Conservation (phyloP, 2,797 vertebrate genomes). For the Hemibagrus guttatus region DNA sequence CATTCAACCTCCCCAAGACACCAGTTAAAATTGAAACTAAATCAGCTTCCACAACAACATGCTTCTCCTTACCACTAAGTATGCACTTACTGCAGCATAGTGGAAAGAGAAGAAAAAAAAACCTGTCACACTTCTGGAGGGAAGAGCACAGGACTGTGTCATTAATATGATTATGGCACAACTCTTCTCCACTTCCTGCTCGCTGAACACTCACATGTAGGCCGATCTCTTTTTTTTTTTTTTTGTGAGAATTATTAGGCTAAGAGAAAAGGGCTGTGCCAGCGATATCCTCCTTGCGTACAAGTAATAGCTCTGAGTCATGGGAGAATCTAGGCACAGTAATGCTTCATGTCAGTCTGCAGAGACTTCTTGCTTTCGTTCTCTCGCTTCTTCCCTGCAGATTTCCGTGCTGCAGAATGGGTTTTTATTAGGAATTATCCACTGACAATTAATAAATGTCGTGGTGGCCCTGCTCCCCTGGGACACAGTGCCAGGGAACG, state of each 20-base stretch:
- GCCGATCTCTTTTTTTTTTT: neutral
- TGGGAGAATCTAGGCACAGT: slow-evolving; percentile 54
- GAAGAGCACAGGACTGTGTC: slow-evolving; percentile 27
- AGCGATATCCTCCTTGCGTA: slow-evolving; percentile 36
- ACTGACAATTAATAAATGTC: slow-evolving; percentile 70
- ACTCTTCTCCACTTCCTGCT: neutral
- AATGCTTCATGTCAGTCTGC: slow-evolving; percentile 63
- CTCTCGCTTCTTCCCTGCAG: slow-evolving; percentile 48
- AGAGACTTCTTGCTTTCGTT: slow-evolving; percentile 46
- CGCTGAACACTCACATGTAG: slow-evolving; percentile 34
- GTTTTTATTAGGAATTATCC: slow-evolving; percentile 70
- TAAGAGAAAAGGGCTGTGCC: slow-evolving; percentile 34
- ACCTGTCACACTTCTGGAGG: slow-evolving; percentile 27
- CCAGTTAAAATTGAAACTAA: neutral
- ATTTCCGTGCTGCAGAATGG: slow-evolving; percentile 45
- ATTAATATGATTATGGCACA: slow-evolving; percentile 34
- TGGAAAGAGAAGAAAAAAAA: neutral
- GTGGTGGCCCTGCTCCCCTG: slow-evolving; percentile 52
- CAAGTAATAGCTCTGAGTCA: slow-evolving; percentile 60
- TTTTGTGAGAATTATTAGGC: slow-evolving; percentile 30
- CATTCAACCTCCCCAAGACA: neutral
- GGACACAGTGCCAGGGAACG: slow-evolving; percentile 59
- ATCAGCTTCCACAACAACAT: neutral
- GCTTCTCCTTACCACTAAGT: slow-evolving; percentile 22
- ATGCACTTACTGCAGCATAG: neutral